Conservation (phyloP, 2,888 invertebrate species). For the Piscicola geometra region DNA sequence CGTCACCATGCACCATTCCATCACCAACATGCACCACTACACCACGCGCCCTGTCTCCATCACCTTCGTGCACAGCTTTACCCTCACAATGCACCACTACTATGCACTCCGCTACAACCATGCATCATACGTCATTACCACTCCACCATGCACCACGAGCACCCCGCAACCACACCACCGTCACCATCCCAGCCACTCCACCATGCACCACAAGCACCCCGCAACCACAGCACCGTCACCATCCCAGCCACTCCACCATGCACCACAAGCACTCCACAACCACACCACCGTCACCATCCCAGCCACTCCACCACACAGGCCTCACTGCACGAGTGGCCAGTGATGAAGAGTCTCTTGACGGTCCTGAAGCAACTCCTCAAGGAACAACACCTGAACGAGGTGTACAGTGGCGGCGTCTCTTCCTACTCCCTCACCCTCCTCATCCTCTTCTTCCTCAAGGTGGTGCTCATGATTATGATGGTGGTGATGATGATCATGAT, state of each 20-base stretch:
- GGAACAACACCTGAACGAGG: conserved; percentile 37
- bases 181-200: not conserved
- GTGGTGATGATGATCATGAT: too few relatives aligned
- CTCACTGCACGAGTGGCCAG: conserved; percentile 31
- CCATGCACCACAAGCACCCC: not conserved
- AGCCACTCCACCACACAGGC: conserved; percentile 3
- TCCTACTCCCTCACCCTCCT: conserved; percentile 37
- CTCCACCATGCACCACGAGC: not conserved
- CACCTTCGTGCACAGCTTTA: too few relatives aligned
- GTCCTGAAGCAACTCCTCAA: conserved; percentile 37
- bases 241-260: not conserved
- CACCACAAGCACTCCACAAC: conserved; percentile 1
- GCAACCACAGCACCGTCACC: not conserved
- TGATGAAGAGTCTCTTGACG: conserved; percentile 32
- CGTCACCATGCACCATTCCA: not conserved
- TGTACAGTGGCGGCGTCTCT: conserved; percentile 37
- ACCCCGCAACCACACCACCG: not conserved
- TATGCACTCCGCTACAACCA: too few relatives aligned
- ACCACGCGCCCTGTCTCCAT: not conserved
- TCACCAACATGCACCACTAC: not conserved
- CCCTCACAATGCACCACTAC: too few relatives aligned
- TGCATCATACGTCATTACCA: not conserved
- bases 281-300: not conserved
- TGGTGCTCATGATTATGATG: not conserved
- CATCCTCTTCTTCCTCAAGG: conserved; percentile 38